A percentile compares a stretch with the other conserved stretches of the same genome.
Conservation (phyloP, 2,113 vertebrate species). For the Embiotoca jacksoni region DNA sequence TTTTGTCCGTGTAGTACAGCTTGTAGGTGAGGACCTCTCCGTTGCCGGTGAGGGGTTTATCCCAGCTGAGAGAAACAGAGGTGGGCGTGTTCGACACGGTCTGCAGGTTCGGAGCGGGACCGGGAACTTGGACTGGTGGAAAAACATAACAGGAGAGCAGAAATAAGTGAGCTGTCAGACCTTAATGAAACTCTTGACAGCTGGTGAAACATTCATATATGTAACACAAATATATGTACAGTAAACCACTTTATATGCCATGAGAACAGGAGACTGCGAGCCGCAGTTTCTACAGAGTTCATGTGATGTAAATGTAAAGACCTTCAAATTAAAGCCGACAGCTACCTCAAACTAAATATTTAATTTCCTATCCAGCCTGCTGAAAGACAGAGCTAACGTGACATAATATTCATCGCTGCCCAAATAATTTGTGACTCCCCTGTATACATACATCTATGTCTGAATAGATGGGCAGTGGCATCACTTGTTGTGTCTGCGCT, state of each 20-base stretch:
- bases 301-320: slow-evolving; percentile 9
- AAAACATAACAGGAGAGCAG: neutral
- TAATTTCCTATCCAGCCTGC: neutral
- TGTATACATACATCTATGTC: neutral
- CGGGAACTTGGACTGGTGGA: slow-evolving; percentile 93
- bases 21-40: slow-evolving; percentile 97
- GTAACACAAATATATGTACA: neutral
- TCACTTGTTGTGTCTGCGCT: neutral
- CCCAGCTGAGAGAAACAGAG: slow-evolving; percentile 90
- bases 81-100: slow-evolving; percentile 86
- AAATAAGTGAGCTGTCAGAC: neutral
- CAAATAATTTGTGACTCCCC: neutral
- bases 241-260: neutral
- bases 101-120: slow-evolving; percentile 93
- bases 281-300: neutral
- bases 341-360: neutral
- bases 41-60: slow-evolving; percentile 91
- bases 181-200: neutral
- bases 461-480: neutral
- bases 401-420: neutral
- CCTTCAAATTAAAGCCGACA: slow-evolving; percentile 16
- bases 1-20: slow-evolving; percentile 94
- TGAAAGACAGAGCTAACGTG: neutral
- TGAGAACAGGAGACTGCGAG: neutral
- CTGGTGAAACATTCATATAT: neutral